Conservation (phyloP, 2,888 invertebrate species). For the Hirtodrosophila duncani region DNA sequence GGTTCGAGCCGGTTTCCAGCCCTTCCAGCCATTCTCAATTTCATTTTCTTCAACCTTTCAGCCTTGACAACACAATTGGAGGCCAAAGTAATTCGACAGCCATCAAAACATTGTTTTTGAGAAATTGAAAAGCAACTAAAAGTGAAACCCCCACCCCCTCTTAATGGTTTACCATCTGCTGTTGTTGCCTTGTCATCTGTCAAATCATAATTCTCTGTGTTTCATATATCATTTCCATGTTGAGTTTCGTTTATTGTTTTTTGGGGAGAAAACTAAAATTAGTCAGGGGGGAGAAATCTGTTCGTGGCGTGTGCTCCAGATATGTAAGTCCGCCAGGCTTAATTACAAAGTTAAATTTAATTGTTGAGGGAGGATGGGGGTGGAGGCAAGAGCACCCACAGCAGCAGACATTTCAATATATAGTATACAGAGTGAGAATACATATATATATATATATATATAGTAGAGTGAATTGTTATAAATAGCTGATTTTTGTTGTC, state of each 20-base stretch:
- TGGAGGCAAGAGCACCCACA: no score
- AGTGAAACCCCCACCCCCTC: no score
- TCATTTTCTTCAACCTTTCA: neutral
- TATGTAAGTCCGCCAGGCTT: conserved; percentile 10
- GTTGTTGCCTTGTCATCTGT: conserved; percentile 4
- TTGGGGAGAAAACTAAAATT: conserved; percentile 26
- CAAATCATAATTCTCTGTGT: conserved; percentile 20
- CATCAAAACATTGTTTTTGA: no score
- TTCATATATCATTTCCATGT: conserved; percentile 18
- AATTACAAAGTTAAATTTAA: conserved; percentile 20
- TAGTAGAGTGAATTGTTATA: no score
- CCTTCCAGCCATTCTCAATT: no score
- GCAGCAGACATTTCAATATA: neutral
- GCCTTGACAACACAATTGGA: no score
- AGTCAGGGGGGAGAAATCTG: conserved; percentile 11
- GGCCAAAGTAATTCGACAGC: no score
- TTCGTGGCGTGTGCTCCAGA: neutral
- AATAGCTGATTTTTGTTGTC: no score
- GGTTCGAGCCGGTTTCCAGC: no score
- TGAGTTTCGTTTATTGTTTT: neutral
- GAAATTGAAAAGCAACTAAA: no score
- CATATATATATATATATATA: no score
- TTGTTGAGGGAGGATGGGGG: conserved; percentile 6
- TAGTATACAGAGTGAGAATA: conserved; percentile 1
- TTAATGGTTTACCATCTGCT: neutral